A percentile compares a stretch with the other conserved stretches of the same genome.
Evolutionary conservation across 2,113 vertebrate genomes (phyloP).

Genomic region (Peromyscus polionotus): DNA sequence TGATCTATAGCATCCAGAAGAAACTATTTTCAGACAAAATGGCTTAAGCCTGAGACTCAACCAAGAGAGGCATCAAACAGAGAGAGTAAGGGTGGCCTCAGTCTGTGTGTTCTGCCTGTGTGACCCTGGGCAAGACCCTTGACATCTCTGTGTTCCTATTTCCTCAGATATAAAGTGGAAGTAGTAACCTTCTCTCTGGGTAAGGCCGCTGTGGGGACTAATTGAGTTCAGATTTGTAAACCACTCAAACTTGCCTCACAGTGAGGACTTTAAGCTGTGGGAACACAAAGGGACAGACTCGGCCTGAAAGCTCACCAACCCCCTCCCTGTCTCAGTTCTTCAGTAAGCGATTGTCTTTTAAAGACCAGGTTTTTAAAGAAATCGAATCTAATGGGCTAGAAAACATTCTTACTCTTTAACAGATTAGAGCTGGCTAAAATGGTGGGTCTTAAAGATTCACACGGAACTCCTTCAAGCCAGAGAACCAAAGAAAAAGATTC

Average conservation of each 20-base stretch:
- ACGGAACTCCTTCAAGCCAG: background rate
- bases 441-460: background rate
- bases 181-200: background rate
- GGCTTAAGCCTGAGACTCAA: background rate
- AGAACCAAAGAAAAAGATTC: rapidly evolving
- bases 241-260: background rate
- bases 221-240: background rate
- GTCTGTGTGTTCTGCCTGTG: background rate
- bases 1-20: rapidly evolving
- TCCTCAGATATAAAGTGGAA: background rate
- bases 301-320: background rate
- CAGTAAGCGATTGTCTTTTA: background rate
- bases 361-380: background rate
- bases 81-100: background rate
- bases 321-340: background rate
- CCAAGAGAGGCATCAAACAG: background rate
- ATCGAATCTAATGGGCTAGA: background rate
- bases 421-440: background rate
- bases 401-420: background rate
- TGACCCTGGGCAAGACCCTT: no score
- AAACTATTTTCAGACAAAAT: background rate
- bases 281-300: background rate
- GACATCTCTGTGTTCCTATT: background rate
- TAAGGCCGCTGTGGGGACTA: background rate
- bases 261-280: background rate